Evolutionary conservation across 2,797 vertebrate species (phyloP), one percentile per base, ranked within the genome.

Genomic region (Pangasius sanitwongsei): DNA sequence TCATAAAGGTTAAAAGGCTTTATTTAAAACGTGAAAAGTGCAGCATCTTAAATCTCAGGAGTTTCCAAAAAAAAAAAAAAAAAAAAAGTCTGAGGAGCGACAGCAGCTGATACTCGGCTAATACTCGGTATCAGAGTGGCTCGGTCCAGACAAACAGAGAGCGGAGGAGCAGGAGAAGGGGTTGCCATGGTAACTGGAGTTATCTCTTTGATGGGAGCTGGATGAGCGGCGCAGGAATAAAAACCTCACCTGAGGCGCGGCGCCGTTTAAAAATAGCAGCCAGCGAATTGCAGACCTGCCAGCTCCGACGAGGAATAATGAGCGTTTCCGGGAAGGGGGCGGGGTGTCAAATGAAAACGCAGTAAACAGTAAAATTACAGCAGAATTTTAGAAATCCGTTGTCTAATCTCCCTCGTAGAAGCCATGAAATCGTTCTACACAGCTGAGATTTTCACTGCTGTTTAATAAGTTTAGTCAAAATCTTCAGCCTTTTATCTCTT

Each of bases 141-240:
- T 87, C 15, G n/a, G 37, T 25, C 59, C 86, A 87, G 75, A 87
- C 86, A 80, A 57, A 67, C 86, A 55, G 28, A 31, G 85, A 59
- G 55, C 23, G 61, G 31, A 80, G 75, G 48, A 65, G 83, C 16
- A 70, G 25, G 82, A 85, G 88, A 89, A 61, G 18, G 57, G 41
- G 93, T 94, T 93, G 85, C 92, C 92, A 93, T 92, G 89, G 92
- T 89, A 92, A 93, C 93, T 87, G 87, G 37, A 74, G 91, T 91
- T 93, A 92, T 92, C 91, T 92, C 90, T 92, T 89, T 92, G 92
- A 92, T 92, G 90, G 91, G 87, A 92, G 90, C 86, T 91, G 87
- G 90, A 80, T 92, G 92, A 88, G 82, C 65, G 53, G 86, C 69
- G 74, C 93, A 88, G 90, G 90, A 92, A 92, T 93, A 90, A 81